Evolutionary conservation across 2,113 vertebrate genomes (phyloP).

Genomic region (Cynocephalus volans): DNA sequence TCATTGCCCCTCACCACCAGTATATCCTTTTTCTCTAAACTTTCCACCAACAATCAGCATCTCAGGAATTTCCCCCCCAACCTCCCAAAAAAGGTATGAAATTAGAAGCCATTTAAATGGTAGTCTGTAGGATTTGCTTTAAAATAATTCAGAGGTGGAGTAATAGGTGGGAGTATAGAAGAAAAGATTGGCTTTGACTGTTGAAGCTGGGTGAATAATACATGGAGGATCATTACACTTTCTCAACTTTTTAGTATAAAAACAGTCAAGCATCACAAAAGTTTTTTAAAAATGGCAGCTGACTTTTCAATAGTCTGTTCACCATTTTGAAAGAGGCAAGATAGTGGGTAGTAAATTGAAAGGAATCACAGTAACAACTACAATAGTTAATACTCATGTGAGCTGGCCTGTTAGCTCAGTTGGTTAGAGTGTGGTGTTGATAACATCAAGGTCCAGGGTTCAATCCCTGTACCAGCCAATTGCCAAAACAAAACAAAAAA

Average conservation of each 20-base stretch:
- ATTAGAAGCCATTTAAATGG: not conserved
- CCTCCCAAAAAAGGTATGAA: not conserved
- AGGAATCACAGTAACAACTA: not conserved
- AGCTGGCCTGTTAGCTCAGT: too few species aligned
- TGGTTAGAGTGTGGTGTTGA: too few species aligned
- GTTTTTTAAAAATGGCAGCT: not conserved
- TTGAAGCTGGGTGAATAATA: not conserved
- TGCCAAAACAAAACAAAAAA: too few species aligned
- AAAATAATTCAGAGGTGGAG: constrained; percentile 5
- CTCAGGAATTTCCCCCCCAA: not conserved
- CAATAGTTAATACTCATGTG: not conserved
- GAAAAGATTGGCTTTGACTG: not conserved
- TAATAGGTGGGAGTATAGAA: not conserved
- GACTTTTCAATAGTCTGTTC: constrained; percentile 3
- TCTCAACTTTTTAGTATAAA: constrained; percentile 16
- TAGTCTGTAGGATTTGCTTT: not conserved
- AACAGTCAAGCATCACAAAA: not conserved
- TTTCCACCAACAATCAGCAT: not conserved
- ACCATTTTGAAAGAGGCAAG: constrained; percentile 16
- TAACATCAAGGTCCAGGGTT: too few species aligned
- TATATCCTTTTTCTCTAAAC: not conserved
- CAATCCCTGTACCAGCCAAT: too few species aligned
- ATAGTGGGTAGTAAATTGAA: not conserved
- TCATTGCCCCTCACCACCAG: not conserved
- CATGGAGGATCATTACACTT: not conserved